Conservation (phyloP, 2,888 invertebrate species). For the Mythimna albipuncta region DNA sequence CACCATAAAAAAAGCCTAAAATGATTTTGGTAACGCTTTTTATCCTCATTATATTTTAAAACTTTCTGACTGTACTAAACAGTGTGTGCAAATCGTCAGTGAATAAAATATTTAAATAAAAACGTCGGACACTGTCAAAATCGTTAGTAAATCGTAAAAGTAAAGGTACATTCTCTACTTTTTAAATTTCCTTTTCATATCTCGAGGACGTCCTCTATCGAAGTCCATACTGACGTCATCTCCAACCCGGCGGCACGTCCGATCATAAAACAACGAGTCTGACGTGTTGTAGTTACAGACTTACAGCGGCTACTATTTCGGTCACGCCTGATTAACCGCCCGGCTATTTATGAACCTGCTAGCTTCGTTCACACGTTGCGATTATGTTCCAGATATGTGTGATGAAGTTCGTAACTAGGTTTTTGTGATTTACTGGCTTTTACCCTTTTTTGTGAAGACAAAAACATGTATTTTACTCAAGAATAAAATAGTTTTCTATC, state of each 20-base stretch:
- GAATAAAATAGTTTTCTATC: too few relatives aligned
- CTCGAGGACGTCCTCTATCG: background rate
- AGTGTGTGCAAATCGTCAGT: too few relatives aligned
- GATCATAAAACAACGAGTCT: constrained; percentile 37
- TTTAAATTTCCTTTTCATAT: background rate
- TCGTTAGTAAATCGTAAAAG: too few relatives aligned
- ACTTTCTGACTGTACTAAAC: too few relatives aligned
- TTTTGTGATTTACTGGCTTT: background rate
- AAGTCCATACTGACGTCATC: constrained; percentile 41
- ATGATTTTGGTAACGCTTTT: too few relatives aligned
- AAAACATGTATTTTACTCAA: too few relatives aligned
- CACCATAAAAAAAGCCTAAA: too few relatives aligned
- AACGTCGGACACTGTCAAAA: too few relatives aligned
- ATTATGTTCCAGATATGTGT: constrained; percentile 32
- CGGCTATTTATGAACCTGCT: constrained; percentile 47
- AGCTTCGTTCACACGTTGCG: constrained; percentile 29
- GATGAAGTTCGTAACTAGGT: background rate
- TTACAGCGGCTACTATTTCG: constrained; percentile 50
- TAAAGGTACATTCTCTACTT: too few relatives aligned
- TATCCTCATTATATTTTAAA: too few relatives aligned
- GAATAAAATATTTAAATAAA: too few relatives aligned
- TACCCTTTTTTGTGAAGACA: too few relatives aligned
- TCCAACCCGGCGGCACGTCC: constrained; percentile 11
- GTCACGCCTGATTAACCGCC: constrained; percentile 53
- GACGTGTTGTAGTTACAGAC: constrained; percentile 46